Evolutionary conservation across 1,140 invertebrate genomes (phyloP), one percentile per base, ranked within the genome.

Genomic region (Bathynomus jamesi): DNA sequence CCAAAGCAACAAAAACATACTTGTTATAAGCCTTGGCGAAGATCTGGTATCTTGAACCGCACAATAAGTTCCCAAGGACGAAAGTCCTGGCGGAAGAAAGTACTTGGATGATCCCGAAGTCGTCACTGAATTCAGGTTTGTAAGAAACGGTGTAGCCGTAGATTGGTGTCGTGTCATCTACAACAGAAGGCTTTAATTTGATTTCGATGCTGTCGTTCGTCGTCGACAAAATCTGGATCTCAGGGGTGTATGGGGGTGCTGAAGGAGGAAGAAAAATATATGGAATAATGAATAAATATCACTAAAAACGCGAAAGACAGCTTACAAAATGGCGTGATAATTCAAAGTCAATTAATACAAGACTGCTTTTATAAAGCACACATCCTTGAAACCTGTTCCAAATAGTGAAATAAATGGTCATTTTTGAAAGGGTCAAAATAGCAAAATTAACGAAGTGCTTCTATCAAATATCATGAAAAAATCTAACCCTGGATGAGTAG

Each of bases 111-210:
- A 76, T 80, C 69, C 94, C 91, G 92, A 92, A 94, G 21, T 53
- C 40, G 79, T 95, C 92, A 28, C 93, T 93, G 79, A 93, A 95
- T 83, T 95, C 94, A 28, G 90, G 91, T 81, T 95, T 95, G 83
- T 93, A 95, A 80, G 93, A 91, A 73, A 95, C 87, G n/a, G 92
- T 94, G 80, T 94, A 93, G 0, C 92, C 92, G 72, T 91, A 89
- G 72, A 91, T 86, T 11, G 90, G 89, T 60, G 90, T 89, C 29
- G 85, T 88, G 74, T 91, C 90, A 46, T 85, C 85, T 28, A 71
- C 67, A 25, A 66, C 72, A 76, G 91, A 89, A 10, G 90, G 89
- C 79, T 89, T 89, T 65, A 94, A 82, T 78, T 91, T 90, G 72
- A 94, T 87, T 0, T 89, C 89, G 74, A 94, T 86, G 65, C 87